Conservation (phyloP, 2,888 invertebrate species). For the Notodonta dromedarius region DNA sequence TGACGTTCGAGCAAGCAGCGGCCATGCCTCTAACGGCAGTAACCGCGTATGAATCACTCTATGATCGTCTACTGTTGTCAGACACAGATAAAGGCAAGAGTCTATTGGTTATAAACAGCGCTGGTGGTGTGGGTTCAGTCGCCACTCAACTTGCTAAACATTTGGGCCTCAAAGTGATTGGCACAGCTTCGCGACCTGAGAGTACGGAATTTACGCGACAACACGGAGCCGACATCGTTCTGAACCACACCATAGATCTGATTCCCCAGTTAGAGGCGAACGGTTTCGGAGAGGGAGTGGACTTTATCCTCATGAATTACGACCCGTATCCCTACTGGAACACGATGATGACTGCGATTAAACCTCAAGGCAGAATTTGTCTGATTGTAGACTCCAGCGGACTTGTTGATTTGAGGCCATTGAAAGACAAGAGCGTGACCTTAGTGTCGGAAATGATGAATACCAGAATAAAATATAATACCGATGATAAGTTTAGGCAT, state of each 20-base stretch:
- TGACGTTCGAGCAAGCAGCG: conserved; percentile 73
- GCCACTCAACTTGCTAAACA: conserved; percentile 69
- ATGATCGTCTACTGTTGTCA: conserved; percentile 63
- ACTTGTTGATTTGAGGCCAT: conserved; percentile 56
- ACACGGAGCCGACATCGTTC: conserved; percentile 63
- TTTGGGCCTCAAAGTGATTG: conserved; percentile 69
- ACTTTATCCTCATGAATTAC: conserved; percentile 70
- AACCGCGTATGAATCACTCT: conserved; percentile 68
- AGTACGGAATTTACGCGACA: conserved; percentile 55
- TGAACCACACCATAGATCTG: conserved; percentile 66
- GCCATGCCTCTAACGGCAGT: conserved; percentile 71
- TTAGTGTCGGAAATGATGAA: conserved; percentile 68
- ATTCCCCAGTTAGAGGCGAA: conserved; percentile 59
- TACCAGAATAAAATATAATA: conserved; percentile 69
- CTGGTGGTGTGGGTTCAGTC: conserved; percentile 73
- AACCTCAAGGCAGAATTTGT: conserved; percentile 73
- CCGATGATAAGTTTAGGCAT: conserved; percentile 64
- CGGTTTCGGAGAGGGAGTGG: conserved; percentile 64
- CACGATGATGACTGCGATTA: conserved; percentile 63
- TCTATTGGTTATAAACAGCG: conserved; percentile 71
- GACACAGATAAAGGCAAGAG: conserved; percentile 69
- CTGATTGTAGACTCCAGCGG: conserved; percentile 69
- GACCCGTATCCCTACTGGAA: conserved; percentile 77
- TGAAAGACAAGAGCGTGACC: conserved; percentile 74
- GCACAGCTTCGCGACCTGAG: conserved; percentile 70